Evolutionary conservation across 2,888 invertebrate genomes (phyloP), one percentile per base, ranked within the genome.

Genomic region (Caradrina kadenii): DNA sequence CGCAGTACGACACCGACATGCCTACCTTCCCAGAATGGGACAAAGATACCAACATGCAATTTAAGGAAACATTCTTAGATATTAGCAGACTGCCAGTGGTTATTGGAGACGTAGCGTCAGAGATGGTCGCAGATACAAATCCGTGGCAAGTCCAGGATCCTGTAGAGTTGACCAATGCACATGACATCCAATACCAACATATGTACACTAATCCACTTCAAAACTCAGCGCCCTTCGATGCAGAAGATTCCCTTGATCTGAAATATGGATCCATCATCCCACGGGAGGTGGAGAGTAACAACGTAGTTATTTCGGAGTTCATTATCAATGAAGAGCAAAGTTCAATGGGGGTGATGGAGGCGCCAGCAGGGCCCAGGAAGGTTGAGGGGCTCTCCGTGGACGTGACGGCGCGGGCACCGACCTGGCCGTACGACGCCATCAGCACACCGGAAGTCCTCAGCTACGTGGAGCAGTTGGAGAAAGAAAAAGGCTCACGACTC

Each of bases 371-470:
- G 72, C 86, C 77, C 50, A 82, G 81, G 68, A 85, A 85, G 48
- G 77, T 75, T 11, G 81, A 85, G 53, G 88, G 86, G 48, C 87
- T 95, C 64, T 88, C 91, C 17, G 89, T 96, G 45, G 89, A 94
- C 84, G 91, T 95, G 68, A 87, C 88, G 53, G 83, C 89, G 69
- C 87, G 87, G 48, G 80, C 87, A 35, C 87, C 91, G 42, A 70
- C 73, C 80, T 92, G 92, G 90, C 79, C 88, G 53, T 82, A 73
- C 31, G 92, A 92, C 71, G 78, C 87, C 81, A 92, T 96, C 86
- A 95, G 92, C 87, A 96, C 96, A 31, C 96, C 96, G 8, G 96
- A 96, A 66, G 93, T 96, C 67, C 91, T 96, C 63, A 93, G 87
- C 76, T 93, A 88, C 74, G 94, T 96, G 62, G 96, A 96, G 82